Conservation (phyloP, 2,888 invertebrate genomes). For the Epinotia bilunana region DNA sequence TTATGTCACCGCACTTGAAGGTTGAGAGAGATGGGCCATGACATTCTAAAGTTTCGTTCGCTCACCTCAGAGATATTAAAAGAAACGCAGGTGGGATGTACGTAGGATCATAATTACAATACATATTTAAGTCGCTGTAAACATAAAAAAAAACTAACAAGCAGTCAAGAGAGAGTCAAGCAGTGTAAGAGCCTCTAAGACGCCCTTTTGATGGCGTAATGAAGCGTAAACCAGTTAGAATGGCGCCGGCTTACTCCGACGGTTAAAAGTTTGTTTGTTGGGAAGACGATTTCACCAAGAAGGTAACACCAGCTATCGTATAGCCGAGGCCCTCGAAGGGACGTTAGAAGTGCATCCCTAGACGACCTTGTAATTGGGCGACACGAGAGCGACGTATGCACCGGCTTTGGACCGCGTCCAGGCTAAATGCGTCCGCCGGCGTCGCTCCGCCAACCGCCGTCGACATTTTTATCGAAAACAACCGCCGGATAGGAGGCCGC, state of each 20-base stretch:
- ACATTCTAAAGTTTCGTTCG: conserved; percentile 61
- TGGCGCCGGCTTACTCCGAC: background rate
- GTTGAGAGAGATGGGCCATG: conserved; percentile 62
- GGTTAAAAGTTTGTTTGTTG: background rate
- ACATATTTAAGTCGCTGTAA: background rate
- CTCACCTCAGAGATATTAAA: conserved; percentile 46
- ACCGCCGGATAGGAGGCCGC: conserved; percentile 75
- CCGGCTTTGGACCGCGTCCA: conserved; percentile 73
- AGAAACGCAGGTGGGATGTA: conserved; percentile 38
- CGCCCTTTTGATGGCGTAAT: background rate
- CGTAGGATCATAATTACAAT: background rate
- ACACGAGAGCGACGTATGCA: conserved; percentile 72
- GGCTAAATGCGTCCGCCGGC: conserved; percentile 77
- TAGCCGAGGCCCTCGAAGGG: conserved; percentile 43
- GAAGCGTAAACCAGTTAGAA: background rate
- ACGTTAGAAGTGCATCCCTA: conserved; percentile 54
- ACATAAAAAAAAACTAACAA: background rate
- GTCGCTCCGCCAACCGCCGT: conserved; percentile 73
- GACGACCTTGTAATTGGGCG: conserved; percentile 75
- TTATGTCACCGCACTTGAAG: conserved; percentile 50
- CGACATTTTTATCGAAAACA: conserved; percentile 83
- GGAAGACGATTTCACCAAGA: background rate
- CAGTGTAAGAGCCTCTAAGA: background rate
- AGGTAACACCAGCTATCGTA: conserved; percentile 21
- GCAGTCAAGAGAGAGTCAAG: no score